Base-by-base conservation (phyloP, 2,113 vertebrate species). In the Todiramphus saurophagus region DNA sequence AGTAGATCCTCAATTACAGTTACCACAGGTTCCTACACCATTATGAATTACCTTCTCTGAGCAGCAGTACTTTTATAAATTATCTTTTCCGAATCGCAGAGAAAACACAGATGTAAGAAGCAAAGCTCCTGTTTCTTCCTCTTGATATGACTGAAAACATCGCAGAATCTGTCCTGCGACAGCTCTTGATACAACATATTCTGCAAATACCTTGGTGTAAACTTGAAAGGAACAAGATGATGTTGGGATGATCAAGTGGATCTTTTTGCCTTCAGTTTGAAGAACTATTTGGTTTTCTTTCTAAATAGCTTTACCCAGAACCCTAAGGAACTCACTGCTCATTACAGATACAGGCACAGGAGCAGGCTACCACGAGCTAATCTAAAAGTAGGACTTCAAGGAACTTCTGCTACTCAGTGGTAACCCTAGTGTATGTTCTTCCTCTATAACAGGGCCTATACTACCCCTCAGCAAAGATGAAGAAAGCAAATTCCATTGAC, bases 71-170 rank as follows among this genome's bases (percentile, higher is more conserved):
- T 56, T 51, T 3, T 12, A 48, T 41, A 80, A 80, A 77, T 69
- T 51, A 73, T 46, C 35, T 84, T 87, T 33, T 87, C 35, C 81
- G 73, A 93, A 62, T 20, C 87, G 76, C 53, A 66, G 35, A 76
- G 53, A 76, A 89, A 85, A 93, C 35, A 67, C n/a, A 86, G 68
- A 48, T 43, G 73, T 12, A 24, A 55, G 63, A 94, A 93, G 27
- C 23, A 69, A 89, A 91, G 55, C 20, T 84, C 59, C 44, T 27
- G 9, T 27, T 87, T 62, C 64, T 74, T 37, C 20, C 30, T 77
- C 78, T 78, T 58, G 70, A 70, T 30, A 70, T 48, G 53, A 77
- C 2, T 41, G 41, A 87, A 84, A 91, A 84, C 5, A 44, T 3
- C 51, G 50, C 21, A 77, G 33, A 84, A 66, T 74, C 59, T 50